Conservation (phyloP, 2,888 invertebrate genomes). For the Thymelicus lineola region DNA sequence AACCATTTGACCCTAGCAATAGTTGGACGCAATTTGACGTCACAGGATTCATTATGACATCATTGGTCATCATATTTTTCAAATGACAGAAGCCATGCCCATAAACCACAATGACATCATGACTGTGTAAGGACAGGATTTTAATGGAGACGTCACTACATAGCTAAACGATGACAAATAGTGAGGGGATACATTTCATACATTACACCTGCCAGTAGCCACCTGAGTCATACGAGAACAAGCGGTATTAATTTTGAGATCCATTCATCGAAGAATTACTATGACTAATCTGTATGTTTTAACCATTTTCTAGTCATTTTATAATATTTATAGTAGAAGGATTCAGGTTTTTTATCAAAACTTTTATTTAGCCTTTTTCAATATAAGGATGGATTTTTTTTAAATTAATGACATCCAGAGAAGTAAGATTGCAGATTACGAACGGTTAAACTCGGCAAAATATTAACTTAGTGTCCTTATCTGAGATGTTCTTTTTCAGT, state of each 20-base stretch:
- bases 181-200: conserved; percentile 43
- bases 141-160: conserved; percentile 61
- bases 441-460: no score
- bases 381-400: no score
- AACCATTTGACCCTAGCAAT: no score
- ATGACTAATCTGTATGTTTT: conserved; percentile 44
- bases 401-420: no score
- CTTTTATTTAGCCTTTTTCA: no score
- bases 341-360: no score
- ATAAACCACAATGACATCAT: conserved; percentile 68
- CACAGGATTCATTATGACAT: conserved; percentile 8
- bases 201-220: conserved; percentile 36
- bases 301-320: conserved; percentile 9
- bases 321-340: no score
- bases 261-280: conserved; percentile 41
- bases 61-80: not conserved
- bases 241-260: conserved; percentile 41
- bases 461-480: no score
- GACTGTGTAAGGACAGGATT: conserved; percentile 48
- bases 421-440: no score
- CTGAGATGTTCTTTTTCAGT: no score
- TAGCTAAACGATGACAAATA: conserved; percentile 64
- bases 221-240: conserved; percentile 47
- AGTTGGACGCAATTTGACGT: conserved; percentile 32
- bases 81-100: conserved; percentile 40